Percentiles rank a stretch among this genome's conserved stretches.
Evolutionary conservation across 2,888 invertebrate genomes (phyloP).

Genomic region (Geophilus truncorum): DNA sequence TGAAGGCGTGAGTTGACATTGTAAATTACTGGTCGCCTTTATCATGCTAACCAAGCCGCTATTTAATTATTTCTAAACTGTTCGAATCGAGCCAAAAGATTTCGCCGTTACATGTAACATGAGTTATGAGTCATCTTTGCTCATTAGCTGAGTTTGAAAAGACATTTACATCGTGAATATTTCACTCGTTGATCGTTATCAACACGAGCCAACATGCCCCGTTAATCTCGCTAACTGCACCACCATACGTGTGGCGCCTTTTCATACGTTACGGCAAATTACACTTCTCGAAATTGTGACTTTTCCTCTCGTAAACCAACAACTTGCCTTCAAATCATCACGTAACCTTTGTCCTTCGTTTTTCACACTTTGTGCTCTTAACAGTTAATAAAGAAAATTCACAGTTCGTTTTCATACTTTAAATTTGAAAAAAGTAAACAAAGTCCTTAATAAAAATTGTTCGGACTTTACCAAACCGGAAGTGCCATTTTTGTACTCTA

Average conservation of each 20-base stretch:
- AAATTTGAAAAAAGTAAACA: too few species aligned
- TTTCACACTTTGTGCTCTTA: too few species aligned
- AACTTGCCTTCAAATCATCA: background rate
- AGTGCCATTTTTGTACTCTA: too few species aligned
- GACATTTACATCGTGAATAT: constrained; percentile 22
- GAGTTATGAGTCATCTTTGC: constrained; percentile 24
- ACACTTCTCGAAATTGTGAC: background rate
- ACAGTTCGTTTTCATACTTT: too few species aligned
- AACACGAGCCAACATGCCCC: background rate
- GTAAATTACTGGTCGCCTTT: constrained; percentile 32
- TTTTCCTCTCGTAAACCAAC: background rate
- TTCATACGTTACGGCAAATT: background rate
- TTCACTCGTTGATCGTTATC: constrained; percentile 9
- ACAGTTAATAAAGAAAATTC: too few species aligned
- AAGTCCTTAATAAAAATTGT: too few species aligned
- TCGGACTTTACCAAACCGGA: too few species aligned
- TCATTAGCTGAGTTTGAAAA: constrained; percentile 17
- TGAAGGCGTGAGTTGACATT: constrained; percentile 26
- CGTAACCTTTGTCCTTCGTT: too few species aligned
- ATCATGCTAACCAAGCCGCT: constrained; percentile 28
- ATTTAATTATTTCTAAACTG: constrained; percentile 29
- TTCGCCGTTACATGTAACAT: background rate
- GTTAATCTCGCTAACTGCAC: background rate
- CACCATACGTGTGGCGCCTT: background rate
- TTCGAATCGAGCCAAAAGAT: constrained; percentile 29